These are phyloP conservation scores for Cetoscarus ocellatus DNA, from an alignment of 2,797 vertebrate genomes.

Conservation along the genomic window DNA sequence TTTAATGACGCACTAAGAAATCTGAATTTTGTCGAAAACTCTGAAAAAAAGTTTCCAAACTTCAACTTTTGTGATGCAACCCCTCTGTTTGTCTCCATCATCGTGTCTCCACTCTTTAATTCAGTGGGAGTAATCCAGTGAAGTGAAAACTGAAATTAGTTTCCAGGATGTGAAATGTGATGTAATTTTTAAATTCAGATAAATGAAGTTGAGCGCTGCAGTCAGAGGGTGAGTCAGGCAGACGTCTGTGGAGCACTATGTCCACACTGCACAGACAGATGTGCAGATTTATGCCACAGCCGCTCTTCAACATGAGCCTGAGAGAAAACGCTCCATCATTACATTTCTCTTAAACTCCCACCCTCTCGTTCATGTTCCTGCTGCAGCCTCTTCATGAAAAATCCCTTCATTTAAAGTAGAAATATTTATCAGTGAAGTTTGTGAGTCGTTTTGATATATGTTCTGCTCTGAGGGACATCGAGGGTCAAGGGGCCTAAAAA, in stretches of 20 bases:
- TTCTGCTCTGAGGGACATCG: neutral
- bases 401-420: too few relatives aligned
- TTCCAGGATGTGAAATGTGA: conserved; percentile 5
- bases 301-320: neutral
- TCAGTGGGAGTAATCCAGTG: neutral
- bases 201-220: neutral
- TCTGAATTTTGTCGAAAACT: neutral
- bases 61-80: neutral
- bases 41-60: neutral
- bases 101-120: neutral
- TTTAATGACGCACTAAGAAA: neutral
- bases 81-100: neutral
- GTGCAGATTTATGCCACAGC: neutral
- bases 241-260: neutral
- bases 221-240: neutral
- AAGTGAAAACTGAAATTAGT: neutral
- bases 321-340: neutral
- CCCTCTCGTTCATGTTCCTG: neutral
- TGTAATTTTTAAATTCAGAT: neutral
- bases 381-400: neutral
- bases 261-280: neutral
- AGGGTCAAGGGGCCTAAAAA: neutral
- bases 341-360: neutral
- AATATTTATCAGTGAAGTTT: too few relatives aligned
- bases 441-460: too few relatives aligned